Conservation (phyloP, 2,888 invertebrate genomes). For the Bugula neritina region DNA sequence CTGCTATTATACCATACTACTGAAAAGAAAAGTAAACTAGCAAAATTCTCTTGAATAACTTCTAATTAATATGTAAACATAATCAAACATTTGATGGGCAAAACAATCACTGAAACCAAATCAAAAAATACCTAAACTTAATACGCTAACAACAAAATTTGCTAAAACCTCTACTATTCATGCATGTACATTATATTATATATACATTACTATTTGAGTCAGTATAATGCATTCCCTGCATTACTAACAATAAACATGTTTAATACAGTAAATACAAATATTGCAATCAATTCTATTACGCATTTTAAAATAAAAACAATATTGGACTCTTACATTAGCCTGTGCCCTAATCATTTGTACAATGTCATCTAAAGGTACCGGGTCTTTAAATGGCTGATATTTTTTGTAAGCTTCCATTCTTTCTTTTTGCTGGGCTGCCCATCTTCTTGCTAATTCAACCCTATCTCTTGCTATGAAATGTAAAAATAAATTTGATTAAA, state of each 20-base stretch:
- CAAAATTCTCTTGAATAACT: too few relatives aligned
- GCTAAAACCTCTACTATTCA: background rate
- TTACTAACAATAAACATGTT: too few relatives aligned
- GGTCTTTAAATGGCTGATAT: conserved; percentile 4
- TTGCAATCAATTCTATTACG: too few relatives aligned
- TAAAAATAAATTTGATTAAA: too few relatives aligned
- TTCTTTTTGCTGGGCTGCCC: conserved; percentile 3
- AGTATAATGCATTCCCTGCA: too few relatives aligned
- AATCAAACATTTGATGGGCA: background rate
- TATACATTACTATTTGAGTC: background rate
- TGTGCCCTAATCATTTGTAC: background rate
- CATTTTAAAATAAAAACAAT: too few relatives aligned
- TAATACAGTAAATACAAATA: too few relatives aligned
- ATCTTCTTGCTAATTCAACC: background rate
- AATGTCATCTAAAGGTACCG: background rate
- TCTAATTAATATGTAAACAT: background rate
- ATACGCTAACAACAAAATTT: background rate
- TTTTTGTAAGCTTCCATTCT: background rate
- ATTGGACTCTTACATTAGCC: conserved; percentile 20
- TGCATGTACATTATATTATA: background rate
- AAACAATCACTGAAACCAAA: background rate
- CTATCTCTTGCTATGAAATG: conserved; percentile 13
- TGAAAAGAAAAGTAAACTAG: too few relatives aligned
- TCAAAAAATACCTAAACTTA: background rate
- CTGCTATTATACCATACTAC: too few relatives aligned